These are phyloP conservation scores for Diogma glabrata DNA, from an alignment of 2,888 invertebrate species.

Conservation along the genomic window DNA sequence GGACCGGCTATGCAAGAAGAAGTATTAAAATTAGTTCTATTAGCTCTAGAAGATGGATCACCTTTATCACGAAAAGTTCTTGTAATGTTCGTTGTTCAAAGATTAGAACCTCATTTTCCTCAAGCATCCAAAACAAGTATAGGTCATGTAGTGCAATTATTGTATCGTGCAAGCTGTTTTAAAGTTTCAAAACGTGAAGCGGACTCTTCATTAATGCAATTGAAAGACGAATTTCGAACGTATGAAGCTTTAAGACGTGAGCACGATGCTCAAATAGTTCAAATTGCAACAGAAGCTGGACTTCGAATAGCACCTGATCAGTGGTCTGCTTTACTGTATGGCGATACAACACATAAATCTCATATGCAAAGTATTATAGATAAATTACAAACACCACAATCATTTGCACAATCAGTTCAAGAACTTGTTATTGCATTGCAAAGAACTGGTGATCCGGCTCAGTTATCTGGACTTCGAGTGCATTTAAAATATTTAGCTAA, in stretches of 20 bases:
- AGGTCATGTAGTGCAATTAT: constrained; percentile 95
- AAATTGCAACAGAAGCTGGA: constrained; percentile 96
- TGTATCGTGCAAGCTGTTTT: constrained; percentile 97
- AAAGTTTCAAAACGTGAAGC: constrained; percentile 95
- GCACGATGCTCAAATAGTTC: constrained; percentile 97
- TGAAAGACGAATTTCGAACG: constrained; percentile 91
- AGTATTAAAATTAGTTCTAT: constrained; percentile 82
- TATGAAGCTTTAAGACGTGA: constrained; percentile 89
- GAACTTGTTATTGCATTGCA: constrained; percentile 85
- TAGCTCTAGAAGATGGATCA: constrained; percentile 91
- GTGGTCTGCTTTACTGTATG: constrained; percentile 94
- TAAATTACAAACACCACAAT: constrained; percentile 86
- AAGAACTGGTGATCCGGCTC: constrained; percentile 73
- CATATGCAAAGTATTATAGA: constrained; percentile 93
- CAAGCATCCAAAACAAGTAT: constrained; percentile 98
- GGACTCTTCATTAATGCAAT: constrained; percentile 94
- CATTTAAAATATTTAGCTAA: constrained; percentile 75
- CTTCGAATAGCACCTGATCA: constrained; percentile 95
- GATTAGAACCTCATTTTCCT: constrained; percentile 87
- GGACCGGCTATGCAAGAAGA: constrained; percentile 99
- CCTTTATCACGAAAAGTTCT: constrained; percentile 86
- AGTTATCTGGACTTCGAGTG: constrained; percentile 61
- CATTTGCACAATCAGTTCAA: constrained; percentile 82
- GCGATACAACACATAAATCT: constrained; percentile 88
- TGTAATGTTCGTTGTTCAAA: constrained; percentile 97